Conservation (phyloP, 2,113 vertebrate species). For the Lichenostomus cassidix region DNA sequence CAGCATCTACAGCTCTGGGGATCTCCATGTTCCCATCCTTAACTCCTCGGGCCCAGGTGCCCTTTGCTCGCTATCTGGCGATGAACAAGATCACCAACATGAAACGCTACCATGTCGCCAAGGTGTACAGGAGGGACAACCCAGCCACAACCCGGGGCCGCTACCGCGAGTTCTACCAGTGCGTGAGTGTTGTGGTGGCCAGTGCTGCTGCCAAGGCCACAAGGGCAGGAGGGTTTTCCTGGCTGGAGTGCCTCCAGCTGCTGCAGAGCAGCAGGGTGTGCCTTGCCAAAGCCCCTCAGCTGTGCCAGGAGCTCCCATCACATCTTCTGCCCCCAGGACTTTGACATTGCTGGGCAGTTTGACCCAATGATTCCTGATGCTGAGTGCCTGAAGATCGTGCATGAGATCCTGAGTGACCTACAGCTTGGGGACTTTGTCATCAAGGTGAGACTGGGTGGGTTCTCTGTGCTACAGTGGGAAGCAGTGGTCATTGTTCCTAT, state of each 20-base stretch:
- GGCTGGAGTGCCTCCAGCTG: background rate
- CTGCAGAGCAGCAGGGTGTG: background rate
- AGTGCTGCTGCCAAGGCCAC: fast-evolving
- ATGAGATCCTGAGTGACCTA: constrained; percentile 91
- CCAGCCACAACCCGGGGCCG: constrained; percentile 89
- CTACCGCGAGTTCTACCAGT: constrained; percentile 94
- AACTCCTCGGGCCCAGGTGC: constrained; percentile 81
- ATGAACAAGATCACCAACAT: constrained; percentile 97
- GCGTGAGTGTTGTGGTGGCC: constrained; percentile 79
- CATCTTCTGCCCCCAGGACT: constrained; percentile 78
- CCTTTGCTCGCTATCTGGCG: constrained; percentile 92
- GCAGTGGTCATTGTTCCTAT: background rate
- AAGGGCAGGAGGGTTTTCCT: fast-evolving
- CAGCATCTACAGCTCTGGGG: background rate
- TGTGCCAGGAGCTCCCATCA: background rate
- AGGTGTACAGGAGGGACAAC: constrained; percentile 95
- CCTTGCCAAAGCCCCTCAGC: background rate
- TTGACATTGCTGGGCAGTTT: constrained; percentile 94
- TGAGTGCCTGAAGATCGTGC: constrained; percentile 93
- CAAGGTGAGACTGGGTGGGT: constrained; percentile 76
- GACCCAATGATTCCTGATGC: constrained; percentile 97
- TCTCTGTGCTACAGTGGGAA: fast-evolving
- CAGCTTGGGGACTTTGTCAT: constrained; percentile 89
- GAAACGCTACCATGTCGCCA: constrained; percentile 94
- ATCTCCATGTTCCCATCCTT: constrained; percentile 49